Base-by-base conservation (phyloP, 2,888 invertebrate species). In the Rhagonycha lutea region DNA sequence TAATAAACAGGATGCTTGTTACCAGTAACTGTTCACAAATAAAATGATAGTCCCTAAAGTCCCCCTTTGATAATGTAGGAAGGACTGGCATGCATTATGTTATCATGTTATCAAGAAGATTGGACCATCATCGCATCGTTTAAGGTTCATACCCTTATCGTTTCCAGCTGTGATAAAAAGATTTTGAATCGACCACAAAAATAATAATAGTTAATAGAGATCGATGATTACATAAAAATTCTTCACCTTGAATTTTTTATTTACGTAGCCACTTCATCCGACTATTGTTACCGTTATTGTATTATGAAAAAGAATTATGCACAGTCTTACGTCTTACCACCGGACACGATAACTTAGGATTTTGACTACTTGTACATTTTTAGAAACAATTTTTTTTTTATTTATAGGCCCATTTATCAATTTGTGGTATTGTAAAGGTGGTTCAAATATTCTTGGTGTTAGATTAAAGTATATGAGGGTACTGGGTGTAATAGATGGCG, bases 401-500 rank as follows among this genome's bases (percentile, higher is more conserved):
- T 47, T 47, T 47, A 47, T 47, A 2, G n/a, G 1, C 2, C 63
- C 12, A 65, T 65, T 65, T 65, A 65, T 65, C 26, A 23, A 65
- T 8, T 26, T 65, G 10, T 65, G 23, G 26, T 24, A 65, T 65
- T 65, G 63, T 65, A 23, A 24, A 65, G 24, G 63, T 26, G 24
- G 63, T 12, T 23, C 63, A 26, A 65, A 63, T 63, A 65, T 26
- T 23, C 26, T 65, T 26, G 63, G 23, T 65, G 63, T 65, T 65
- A 65, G 26, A 65, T 65, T 24, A 69, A 14, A 18, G 47, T 60
- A 62, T 60, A 73, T 69, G 73, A 70, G 69, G 69, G 74, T 70
- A 29, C 23, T 74, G 74, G 74, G 74, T 74, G 70, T 65, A 69
- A n/a, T 26, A 28, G 74, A 70, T 74, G 74, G 47, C 74, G 74